Base-by-base conservation (phyloP, 2,888 invertebrate genomes). In the Calliphora vomitoria region DNA sequence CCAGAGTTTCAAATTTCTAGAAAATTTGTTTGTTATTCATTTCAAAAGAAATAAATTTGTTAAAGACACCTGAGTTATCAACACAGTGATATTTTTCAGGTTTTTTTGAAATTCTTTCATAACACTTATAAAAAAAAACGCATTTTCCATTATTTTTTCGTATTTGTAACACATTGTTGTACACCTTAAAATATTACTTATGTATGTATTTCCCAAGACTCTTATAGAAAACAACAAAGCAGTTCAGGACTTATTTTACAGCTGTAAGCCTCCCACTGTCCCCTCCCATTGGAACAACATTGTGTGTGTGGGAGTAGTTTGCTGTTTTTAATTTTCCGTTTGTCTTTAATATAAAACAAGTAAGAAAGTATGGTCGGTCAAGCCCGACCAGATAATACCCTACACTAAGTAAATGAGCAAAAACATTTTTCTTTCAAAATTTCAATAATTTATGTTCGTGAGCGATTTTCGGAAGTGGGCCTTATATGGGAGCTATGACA, bases 251-350 rank as follows among this genome's bases (percentile, higher is more conserved):
- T 55, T 53, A 13, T 13, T 11, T 18, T 55, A 18, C 62, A 53
- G 25, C 5, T 62, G 38, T 58, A 41, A 60, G 5, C 5, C 25
- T 6, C 35, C 35, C 35, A 5, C 5, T 6, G 6, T 31, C 44
- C 44, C 11, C 8, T 76, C 25, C 69, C 62, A 60, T n/a, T 58
- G 58, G 13, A 84, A 58, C 35, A 72, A 55, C 18, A 20, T 41
- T 82, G 18, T 31, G 18, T 31, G 44, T 18, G 38, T 15, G 50
- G 44, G 41, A 3, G n/a, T 38, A 10, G n/a, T 60, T 53, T 78
- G 69, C 8, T 13, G 58, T 55, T 55, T 82, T 74, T 41, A 53
- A 55, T 50, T 50, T 47, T 60, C 35, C 25, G n/a, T 41, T 55
- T 66, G 25, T n/a, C 20, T 78, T 47, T 44, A 41, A 55, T 25